Base-by-base conservation (phyloP, 2,888 invertebrate species). In the Resseliella maxima region DNA sequence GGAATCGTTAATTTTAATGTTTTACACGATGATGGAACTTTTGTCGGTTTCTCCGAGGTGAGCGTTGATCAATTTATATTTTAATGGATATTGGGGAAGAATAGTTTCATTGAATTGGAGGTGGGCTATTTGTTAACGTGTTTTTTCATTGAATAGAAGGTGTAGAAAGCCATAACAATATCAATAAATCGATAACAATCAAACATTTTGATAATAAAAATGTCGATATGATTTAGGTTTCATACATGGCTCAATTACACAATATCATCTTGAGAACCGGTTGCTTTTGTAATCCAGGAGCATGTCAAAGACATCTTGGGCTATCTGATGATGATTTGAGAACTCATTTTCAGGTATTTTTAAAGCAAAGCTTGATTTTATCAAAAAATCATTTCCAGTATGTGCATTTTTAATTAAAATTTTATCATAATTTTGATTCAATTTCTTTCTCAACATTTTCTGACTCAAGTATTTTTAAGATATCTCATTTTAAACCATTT, bases 211-310 rank as follows among this genome's bases (percentile, higher is more conserved):
- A 27, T 27, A 35, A 85, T 86, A 8, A 83, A 41, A 86, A 85
- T 85, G n/a, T 50, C 18, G 31, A 87, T 87, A 88, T 86, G 87
- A 89, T 92, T 87, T 91, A 96, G 95, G 96, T 98, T 87, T 94
- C 96, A 89, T 96, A 97, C 89, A 94, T 99, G 92, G 96, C 98
- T 0, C 95, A 96, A 88, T 92, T 98, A 86, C 95, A 97, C 90
- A 95, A 95, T 88, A 95, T 99, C 86, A 94, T 95, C 88, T 90
- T 99, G 64, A 93, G 99, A 88, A 97, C 97, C 0, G 99, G 99
- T 0, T 99, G 99, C 90, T 98, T 98, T 90, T 99, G 99, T 90
- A 99, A 99, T 92, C 95, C 98, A 0, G 99, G 99, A 21, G 96
- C 98, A 0, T 99, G 99, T 90, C 96, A 98, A 90, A 92, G 94